These are phyloP conservation scores for Latheticus oryzae DNA, from an alignment of 2,888 invertebrate genomes.

Conservation along the genomic window DNA sequence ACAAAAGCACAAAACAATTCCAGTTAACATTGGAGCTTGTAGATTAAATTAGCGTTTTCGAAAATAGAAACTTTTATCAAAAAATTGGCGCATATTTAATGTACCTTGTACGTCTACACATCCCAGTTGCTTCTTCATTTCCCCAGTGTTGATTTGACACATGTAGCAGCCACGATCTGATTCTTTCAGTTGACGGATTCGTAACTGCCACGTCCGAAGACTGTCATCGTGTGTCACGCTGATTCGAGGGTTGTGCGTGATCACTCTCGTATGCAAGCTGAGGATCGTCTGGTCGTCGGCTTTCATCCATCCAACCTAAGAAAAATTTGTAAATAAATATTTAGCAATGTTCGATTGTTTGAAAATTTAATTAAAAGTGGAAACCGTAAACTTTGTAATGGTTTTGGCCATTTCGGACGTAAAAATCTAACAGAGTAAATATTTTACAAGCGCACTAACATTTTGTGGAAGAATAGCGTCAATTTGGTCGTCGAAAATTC, in stretches of 20 bases:
- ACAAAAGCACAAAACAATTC: too few species aligned
- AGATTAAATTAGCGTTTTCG: too few species aligned
- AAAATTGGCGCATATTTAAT: too few species aligned
- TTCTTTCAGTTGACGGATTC: conserved; percentile 78
- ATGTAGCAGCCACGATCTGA: conserved; percentile 83
- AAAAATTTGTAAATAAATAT: too few species aligned
- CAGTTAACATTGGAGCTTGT: too few species aligned
- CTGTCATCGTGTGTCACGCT: conserved; percentile 79
- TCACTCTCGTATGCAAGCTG: conserved; percentile 78
- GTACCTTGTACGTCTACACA: conserved; percentile 83
- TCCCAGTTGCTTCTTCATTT: conserved; percentile 82
- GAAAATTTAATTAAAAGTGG: conserved; percentile 1
- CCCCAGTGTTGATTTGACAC: conserved; percentile 83
- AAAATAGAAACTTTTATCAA: too few species aligned
- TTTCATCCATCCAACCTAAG: conserved; percentile 81
- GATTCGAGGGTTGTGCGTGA: conserved; percentile 79
- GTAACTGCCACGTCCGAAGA: conserved; percentile 78
- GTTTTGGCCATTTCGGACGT: too few species aligned
- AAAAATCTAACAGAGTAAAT: too few species aligned
- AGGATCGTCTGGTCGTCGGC: conserved; percentile 82
- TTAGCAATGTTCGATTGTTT: not conserved
- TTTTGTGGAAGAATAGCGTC: too few species aligned
- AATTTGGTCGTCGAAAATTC: too few species aligned
- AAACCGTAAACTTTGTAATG: too few species aligned
- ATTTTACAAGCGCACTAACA: too few species aligned